These are phyloP conservation scores for Catocala fraxini DNA, from an alignment of 2,888 invertebrate genomes.

Conservation along the genomic window DNA sequence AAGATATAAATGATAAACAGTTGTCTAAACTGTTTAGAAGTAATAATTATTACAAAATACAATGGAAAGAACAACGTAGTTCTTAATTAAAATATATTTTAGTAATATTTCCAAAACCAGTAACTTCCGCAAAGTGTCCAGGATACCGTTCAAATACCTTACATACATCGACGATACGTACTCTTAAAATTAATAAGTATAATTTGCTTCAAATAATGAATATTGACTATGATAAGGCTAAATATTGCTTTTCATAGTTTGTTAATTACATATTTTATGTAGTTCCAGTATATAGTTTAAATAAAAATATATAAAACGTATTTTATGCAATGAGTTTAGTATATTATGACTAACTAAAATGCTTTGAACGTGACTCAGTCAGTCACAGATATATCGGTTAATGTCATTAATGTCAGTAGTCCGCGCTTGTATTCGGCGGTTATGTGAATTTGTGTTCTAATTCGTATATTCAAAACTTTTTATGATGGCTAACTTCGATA, in stretches of 20 bases:
- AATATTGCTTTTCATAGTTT: no score
- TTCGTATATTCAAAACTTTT: background rate
- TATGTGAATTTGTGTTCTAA: slow-evolving; percentile 10
- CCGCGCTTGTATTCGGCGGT: slow-evolving; percentile 11
- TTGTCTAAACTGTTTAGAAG: no score
- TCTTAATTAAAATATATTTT: background rate
- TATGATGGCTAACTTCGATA: slow-evolving; percentile 64
- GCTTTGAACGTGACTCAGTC: background rate
- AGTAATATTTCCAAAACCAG: slow-evolving; percentile 5
- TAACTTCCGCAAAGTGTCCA: slow-evolving; percentile 28
- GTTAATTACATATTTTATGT: no score
- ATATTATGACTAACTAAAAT: no score
- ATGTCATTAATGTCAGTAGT: slow-evolving; percentile 18
- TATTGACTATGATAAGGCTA: no score
- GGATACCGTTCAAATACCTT: slow-evolving; percentile 26
- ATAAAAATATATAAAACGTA: no score
- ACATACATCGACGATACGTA: background rate
- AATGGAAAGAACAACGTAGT: no score
- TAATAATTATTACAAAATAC: background rate
- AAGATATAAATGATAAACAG: no score
- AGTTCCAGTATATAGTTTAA: no score
- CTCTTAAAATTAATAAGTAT: no score
- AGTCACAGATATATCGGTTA: background rate
- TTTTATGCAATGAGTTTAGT: no score
- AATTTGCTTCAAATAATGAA: no score